Evolutionary conservation across 2,113 vertebrate species (phyloP).

Genomic region (Uropsilus gracilis): DNA sequence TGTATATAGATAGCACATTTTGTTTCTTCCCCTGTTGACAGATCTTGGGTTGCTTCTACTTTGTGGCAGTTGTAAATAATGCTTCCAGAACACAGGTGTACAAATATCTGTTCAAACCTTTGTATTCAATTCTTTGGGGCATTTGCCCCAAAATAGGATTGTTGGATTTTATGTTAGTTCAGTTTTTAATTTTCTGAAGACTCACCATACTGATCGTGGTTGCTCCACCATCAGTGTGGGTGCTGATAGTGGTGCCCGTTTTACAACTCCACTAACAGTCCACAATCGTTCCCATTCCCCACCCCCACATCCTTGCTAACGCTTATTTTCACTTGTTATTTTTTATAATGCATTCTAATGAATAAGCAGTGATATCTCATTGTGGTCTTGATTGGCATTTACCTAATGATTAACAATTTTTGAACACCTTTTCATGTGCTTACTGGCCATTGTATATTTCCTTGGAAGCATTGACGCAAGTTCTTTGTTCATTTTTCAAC

Average conservation of each 20-base stretch:
- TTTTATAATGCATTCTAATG: neutral
- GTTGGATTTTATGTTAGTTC: neutral
- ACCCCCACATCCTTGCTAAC: neutral
- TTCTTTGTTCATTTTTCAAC: neutral
- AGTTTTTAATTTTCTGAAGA: neutral
- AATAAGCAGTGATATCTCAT: neutral
- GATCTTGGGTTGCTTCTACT: neutral
- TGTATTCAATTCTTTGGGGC: neutral
- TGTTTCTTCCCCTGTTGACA: neutral
- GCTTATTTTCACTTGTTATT: neutral
- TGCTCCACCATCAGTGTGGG: too few relatives aligned
- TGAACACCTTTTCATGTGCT: neutral
- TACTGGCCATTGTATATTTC: neutral
- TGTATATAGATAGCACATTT: fast-evolving
- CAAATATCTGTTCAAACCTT: neutral
- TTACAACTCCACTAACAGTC: neutral
- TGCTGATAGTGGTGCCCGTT: neutral
- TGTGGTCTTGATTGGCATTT: neutral
- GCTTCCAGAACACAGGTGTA: neutral
- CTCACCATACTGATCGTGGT: neutral
- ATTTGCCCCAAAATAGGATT: neutral
- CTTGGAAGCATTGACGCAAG: neutral
- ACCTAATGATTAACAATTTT: neutral
- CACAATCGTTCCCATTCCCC: neutral
- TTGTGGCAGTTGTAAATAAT: neutral